Evolutionary conservation across 2,888 invertebrate genomes (phyloP), one percentile per base, ranked within the genome.

Genomic region (Cheilosia scutellata): DNA sequence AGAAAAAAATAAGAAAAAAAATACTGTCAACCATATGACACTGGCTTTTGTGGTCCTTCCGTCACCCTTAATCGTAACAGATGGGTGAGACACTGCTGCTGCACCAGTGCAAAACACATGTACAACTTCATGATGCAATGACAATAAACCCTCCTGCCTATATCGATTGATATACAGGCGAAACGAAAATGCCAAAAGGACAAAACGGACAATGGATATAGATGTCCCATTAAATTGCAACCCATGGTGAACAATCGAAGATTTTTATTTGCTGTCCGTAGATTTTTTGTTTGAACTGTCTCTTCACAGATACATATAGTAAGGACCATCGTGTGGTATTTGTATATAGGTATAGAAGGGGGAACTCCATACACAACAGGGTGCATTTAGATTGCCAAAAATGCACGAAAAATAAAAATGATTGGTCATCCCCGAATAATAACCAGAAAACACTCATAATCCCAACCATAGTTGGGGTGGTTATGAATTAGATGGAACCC

Each of bases 351-450:
- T 20, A 37, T 2, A n/a, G 42, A 70, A 70, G 51, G 16, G 58
- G 16, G 62, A 55, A 66, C 74, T 33, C 53, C 33, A 42, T 20
- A 29, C 71, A 74, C 83, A 79, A 78, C 83, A 70, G 83, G 78
- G 29, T 63, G 47, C 78, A 31, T 37, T 65, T 51, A 51, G 63
- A 84, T 70, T 55, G 40, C 31, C 51, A 33, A 42, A 76, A 55
- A 44, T 49, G 31, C 33, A 68, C 27, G 29, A 40, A 37, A 49
- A 53, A 66, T 72, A 83, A 80, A 70, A 63, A 11, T 70, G 80
- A 80, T 80, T 84, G 84, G 84, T 84, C 84, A 84, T 80, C 75
- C 84, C 71, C 71, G 57, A 80, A 84, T 80, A 75, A 84, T 84
- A 80, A 84, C 84, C 80, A 80, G 70, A 71, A 80, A 75, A 84